These are phyloP conservation scores for Micromys minutus DNA, from an alignment of 2,113 vertebrate genomes.

Conservation along the genomic window DNA sequence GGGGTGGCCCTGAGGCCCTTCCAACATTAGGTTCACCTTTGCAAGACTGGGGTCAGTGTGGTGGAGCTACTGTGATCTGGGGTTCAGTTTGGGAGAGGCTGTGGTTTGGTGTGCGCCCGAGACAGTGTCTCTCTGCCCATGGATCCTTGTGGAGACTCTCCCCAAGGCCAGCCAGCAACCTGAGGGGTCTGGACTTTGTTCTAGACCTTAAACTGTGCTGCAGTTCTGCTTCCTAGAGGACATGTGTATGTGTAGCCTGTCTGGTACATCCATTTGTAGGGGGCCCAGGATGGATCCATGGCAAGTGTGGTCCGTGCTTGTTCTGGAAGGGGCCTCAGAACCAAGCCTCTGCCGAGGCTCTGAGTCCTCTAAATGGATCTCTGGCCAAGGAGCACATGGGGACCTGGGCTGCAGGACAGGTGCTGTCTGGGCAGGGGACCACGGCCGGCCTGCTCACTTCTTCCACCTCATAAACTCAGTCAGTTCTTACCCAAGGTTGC, in stretches of 20 bases:
- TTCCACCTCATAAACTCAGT: too few species aligned
- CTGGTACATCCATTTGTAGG: neutral
- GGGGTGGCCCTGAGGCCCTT: neutral
- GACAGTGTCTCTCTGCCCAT: fast-evolving
- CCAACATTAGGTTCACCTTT: neutral
- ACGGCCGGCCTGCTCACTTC: too few species aligned
- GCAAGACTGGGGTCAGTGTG: neutral
- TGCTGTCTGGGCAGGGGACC: neutral
- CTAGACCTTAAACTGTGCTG: fast-evolving
- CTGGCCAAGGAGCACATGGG: fast-evolving
- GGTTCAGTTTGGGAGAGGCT: neutral
- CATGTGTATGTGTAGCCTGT: fast-evolving
- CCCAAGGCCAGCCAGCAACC: neutral
- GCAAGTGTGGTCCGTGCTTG: too few species aligned
- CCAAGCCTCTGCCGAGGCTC: neutral
- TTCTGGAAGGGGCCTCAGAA: neutral
- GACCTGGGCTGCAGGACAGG: neutral
- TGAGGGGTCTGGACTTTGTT: fast-evolving
- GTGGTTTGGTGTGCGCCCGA: neutral
- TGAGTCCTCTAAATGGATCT: neutral
- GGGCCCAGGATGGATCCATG: neutral
- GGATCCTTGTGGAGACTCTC: fast-evolving
- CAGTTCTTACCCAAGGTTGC: neutral
- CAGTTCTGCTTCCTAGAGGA: fast-evolving
- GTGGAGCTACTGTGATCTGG: fast-evolving